Evolutionary conservation across 2,888 invertebrate genomes (phyloP).

Genomic region (Toxonevra muliebris): DNA sequence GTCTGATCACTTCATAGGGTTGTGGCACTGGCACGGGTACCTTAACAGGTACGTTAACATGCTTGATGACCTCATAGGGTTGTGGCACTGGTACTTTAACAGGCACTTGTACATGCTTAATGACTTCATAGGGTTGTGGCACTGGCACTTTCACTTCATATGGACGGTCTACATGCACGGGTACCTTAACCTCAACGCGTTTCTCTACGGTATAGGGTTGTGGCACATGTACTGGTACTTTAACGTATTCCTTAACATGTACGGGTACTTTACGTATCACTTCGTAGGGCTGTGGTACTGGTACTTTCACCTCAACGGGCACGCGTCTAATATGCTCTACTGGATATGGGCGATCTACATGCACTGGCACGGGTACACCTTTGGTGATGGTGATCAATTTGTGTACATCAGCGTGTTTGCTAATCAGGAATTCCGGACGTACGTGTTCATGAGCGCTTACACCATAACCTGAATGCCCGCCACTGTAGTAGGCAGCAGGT

Average conservation of each 20-base stretch:
- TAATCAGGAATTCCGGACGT: slow-evolving; percentile 56
- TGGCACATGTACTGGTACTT: slow-evolving; percentile 72
- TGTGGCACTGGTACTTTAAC: slow-evolving; percentile 72
- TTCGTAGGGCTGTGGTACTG: slow-evolving; percentile 76
- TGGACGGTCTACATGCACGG: slow-evolving; percentile 73
- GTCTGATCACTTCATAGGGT: slow-evolving; percentile 68
- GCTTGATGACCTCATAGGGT: slow-evolving; percentile 69
- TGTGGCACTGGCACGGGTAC: slow-evolving; percentile 71
- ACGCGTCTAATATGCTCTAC: slow-evolving; percentile 72
- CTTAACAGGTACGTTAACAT: slow-evolving; percentile 69
- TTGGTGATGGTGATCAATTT: slow-evolving; percentile 79
- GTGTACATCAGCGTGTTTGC: slow-evolving; percentile 69
- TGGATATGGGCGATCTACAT: slow-evolving; percentile 77
- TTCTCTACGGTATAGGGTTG: slow-evolving; percentile 69
- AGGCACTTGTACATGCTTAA: slow-evolving; percentile 71
- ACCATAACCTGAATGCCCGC: slow-evolving; percentile 46
- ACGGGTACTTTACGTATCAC: slow-evolving; percentile 75
- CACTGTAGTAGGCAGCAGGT: slow-evolving; percentile 50
- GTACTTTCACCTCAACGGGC: slow-evolving; percentile 72
- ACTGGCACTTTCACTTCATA: slow-evolving; percentile 75
- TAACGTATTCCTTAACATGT: slow-evolving; percentile 74
- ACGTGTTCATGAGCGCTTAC: slow-evolving; percentile 45
- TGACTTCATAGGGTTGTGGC: slow-evolving; percentile 72
- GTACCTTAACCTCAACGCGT: slow-evolving; percentile 70
- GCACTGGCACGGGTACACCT: slow-evolving; percentile 77